These are phyloP conservation scores for Oceanites oceanicus DNA, from an alignment of 2,113 vertebrate species.

Conservation along the genomic window DNA sequence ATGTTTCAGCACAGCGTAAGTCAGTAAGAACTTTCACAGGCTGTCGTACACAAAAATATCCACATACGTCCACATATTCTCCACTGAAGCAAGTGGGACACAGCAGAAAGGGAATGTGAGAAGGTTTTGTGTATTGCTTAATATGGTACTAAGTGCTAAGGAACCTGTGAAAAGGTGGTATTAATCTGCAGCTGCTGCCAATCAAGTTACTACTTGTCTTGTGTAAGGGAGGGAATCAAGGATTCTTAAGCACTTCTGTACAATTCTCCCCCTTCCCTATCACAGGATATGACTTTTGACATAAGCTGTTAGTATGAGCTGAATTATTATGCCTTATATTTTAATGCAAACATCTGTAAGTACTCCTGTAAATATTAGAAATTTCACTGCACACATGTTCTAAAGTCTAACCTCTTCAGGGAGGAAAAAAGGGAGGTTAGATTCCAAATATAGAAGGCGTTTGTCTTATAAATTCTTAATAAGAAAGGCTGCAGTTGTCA, in stretches of 20 bases:
- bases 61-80: neutral
- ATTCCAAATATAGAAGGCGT: slow-evolving; percentile 12
- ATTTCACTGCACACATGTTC: neutral
- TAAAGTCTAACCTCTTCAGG: neutral
- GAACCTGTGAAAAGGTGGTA: neutral
- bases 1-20: neutral
- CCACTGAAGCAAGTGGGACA: neutral
- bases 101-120: neutral
- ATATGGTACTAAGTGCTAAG: neutral
- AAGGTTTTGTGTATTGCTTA: neutral
- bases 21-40: neutral
- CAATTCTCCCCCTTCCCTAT: neutral
- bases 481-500: neutral
- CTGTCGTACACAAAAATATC: neutral
- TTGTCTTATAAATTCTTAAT: neutral
- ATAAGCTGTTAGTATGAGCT: neutral
- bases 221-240: neutral
- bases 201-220: neutral
- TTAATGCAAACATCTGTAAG: slow-evolving; percentile 25
- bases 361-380: slow-evolving; percentile 22
- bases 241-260: neutral
- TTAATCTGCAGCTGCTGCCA: neutral
- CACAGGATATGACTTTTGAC: neutral
- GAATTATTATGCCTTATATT: neutral
- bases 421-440: neutral